Evolutionary conservation across 1,140 invertebrate genomes (phyloP), one percentile per base, ranked within the genome.

Genomic region (Drosophila gunungcola): DNA sequence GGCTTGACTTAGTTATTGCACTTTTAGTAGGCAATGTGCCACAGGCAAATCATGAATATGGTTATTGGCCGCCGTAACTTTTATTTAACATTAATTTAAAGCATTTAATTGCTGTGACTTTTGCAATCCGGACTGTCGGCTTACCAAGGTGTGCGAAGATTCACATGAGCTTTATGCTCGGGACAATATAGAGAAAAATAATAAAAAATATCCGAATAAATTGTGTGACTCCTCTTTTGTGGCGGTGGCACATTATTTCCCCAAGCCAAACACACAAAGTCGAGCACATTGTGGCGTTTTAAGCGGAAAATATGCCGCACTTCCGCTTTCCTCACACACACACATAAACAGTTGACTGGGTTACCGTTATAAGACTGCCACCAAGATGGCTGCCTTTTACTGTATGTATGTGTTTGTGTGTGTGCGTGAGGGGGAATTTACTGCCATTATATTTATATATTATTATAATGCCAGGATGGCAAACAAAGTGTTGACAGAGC

Each of bases 251-350:
- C 53, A 38, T 42, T 12, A 39, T 32, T 16, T 48, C 56, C 54
- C 73, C 9, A 12, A 25, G 3, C 43, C 45, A n/a, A 56, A 32
- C 39, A 27, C 56, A 60, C 43, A 48, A 48, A 7, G 46, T 48
- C 29, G n/a, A 78, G 76, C 82, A 76, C 84, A 88, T 88, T 86
- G 82, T 79, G 78, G 75, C 58, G 70, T 78, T 88, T 86, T 79
- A 88, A 82, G 82, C 83, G 83, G 79, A 88, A 86, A 86, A 86
- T 86, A 86, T 86, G 74, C 70, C 78, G 80, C 61, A 73, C 83
- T 79, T 88, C 75, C 78, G 83, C 58, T 64, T 58, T 48, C 46
- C 64, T 45, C 41, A 16, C 54, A 61, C 42, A 38, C 10, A 55
- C 21, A 68, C 36, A 38, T 3, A 62, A 9, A 25, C 12, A 51